Evolutionary conservation across 2,113 vertebrate species (phyloP), one percentile per base, ranked within the genome.

Genomic region (Cranoglanis bouderius): DNA sequence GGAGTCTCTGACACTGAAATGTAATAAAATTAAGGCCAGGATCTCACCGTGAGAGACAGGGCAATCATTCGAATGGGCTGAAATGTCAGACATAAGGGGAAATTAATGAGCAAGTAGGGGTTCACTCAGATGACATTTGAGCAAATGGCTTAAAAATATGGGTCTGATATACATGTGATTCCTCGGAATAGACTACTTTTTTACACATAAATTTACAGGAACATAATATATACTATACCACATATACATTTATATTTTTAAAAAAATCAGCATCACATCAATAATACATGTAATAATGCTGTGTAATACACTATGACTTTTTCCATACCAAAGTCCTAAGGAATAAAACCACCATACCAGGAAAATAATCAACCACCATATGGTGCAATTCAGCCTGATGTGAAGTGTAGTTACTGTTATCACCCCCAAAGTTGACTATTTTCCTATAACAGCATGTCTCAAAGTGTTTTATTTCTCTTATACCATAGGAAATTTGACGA

Each of bases 61-160:
- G 72, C 84, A 65, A 87, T 82, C 53, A 87, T 89, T 77, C 57
- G 59, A 49, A 43, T 67, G 85, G 21, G 43, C 67, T 81, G 51
- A 85, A 89, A 90, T 89, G 88, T 86, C 91, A 85, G 77, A 46
- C 87, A 38, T 83, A 61, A 49, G 72, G 55, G 74, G 72, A 85
- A 43, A 59, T 87, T 89, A 87, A 89, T 85, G 77, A 90, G 38
- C 81, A 89, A 85, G 82, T 78, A 29, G 38, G 49, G 74, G 65
- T 82, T 85, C 86, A 53, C 12, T 21, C 6, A 49, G 9, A 83
- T 85, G 85, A 89, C 85, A 87, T 89, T 89, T 90, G 46, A 87
- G 75, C 85, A 90, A 75, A 89, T 87, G 87, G 67, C 77, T 89
- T 53, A 24, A 82, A 87, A 67, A 85, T 57, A 38, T 65, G 75